A percentile compares a stretch with the other conserved stretches of the same genome.
These are phyloP conservation scores for Acrocyrtus sp. DNA, from an alignment of 2,888 invertebrate species.

Conservation along the genomic window DNA sequence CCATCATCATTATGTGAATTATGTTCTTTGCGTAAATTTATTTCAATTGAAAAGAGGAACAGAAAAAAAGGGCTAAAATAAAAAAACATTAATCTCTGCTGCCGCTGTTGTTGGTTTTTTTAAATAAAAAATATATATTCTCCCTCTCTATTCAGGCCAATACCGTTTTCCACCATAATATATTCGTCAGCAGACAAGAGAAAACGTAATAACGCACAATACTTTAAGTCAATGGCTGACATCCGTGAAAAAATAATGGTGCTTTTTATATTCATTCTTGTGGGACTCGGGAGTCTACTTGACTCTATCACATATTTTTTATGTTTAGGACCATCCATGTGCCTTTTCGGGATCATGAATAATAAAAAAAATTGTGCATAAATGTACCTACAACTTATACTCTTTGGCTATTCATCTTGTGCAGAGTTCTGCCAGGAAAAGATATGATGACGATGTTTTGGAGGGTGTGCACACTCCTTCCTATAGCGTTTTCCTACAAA, in stretches of 20 bases:
- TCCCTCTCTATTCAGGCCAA: neutral
- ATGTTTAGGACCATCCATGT: too few species aligned
- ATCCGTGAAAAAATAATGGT: conserved; percentile 55
- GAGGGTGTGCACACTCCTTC: conserved; percentile 15
- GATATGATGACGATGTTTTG: too few species aligned
- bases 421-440: too few species aligned
- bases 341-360: conserved; percentile 35
- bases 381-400: too few species aligned
- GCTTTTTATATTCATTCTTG: conserved; percentile 40
- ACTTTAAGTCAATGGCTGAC: conserved; percentile 53
- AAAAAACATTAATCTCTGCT: conserved; percentile 50
- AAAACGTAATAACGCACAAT: too few species aligned
- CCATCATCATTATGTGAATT: conserved; percentile 23
- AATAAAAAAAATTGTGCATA: too few species aligned
- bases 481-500: conserved; percentile 12
- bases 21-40: conserved; percentile 11
- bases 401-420: too few species aligned
- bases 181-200: conserved; percentile 40
- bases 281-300: too few species aligned
- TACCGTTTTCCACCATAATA: conserved; percentile 12
- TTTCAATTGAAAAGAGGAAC: conserved; percentile 15
- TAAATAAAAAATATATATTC: neutral
- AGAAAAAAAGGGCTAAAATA: too few species aligned
- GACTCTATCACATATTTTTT: too few species aligned
- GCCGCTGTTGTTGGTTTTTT: conserved; percentile 8